A percentile compares a stretch with the other conserved stretches of the same genome.
phyloP scores from a whole-genome alignment of 2,113 vertebrate species.

The Tragelaphus strepsiceros region DNA sequence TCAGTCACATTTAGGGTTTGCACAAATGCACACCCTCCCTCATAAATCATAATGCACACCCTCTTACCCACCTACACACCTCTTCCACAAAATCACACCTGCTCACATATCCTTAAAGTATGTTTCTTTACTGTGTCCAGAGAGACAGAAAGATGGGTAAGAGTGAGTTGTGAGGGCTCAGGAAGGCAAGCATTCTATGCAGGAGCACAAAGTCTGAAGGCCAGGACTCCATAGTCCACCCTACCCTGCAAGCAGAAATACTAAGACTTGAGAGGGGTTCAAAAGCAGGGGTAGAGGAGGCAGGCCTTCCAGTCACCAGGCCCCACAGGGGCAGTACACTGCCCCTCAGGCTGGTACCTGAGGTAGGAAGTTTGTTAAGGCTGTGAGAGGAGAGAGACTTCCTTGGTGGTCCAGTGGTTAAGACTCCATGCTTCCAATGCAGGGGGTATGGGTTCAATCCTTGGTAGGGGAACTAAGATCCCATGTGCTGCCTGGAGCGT shows the following conservation, averaged over 20 bases:
- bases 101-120: slow-evolving; percentile 46
- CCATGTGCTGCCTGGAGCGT: neutral
- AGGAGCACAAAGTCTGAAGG: neutral
- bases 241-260: neutral
- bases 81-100: slow-evolving; percentile 67
- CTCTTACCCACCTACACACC: slow-evolving; percentile 65
- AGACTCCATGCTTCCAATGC: neutral
- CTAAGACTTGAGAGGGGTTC: neutral
- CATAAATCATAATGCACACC: slow-evolving; percentile 64
- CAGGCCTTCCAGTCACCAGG: neutral
- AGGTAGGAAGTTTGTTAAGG: neutral
- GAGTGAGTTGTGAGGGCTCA: neutral
- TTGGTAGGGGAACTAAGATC: neutral
- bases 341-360: neutral
- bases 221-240: neutral
- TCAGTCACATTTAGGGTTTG: slow-evolving; percentile 73
- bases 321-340: neutral
- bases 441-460: neutral
- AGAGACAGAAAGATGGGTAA: neutral
- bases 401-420: neutral
- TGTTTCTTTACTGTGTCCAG: neutral
- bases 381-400: neutral
- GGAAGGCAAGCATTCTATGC: neutral
- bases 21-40: slow-evolving; percentile 70
- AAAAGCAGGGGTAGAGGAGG: neutral